phyloP scores from a whole-genome alignment of 2,888 invertebrate genomes.

The Acanthosoma haemorrhoidale region DNA sequence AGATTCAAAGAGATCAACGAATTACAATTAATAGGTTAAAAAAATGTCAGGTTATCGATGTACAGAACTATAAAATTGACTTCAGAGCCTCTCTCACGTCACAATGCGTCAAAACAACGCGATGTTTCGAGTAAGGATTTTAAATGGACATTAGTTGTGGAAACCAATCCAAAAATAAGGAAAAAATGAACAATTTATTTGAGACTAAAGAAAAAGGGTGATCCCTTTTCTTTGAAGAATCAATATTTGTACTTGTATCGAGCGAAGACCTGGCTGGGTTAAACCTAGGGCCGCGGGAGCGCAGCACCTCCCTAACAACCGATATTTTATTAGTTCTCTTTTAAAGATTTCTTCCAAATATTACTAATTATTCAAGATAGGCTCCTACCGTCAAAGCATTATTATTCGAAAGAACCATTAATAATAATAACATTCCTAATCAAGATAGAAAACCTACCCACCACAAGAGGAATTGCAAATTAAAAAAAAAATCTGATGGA shows the following conservation, averaged over 20 bases:
- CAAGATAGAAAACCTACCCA: not conserved
- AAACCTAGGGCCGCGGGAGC: not conserved
- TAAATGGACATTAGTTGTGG: too few species aligned
- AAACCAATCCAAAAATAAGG: too few species aligned
- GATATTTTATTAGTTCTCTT: not conserved
- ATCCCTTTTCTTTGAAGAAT: constrained; percentile 21
- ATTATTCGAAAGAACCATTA: too few species aligned
- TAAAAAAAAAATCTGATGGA: not conserved
- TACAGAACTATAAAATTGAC: too few species aligned
- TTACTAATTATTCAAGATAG: not conserved
- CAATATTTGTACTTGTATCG: constrained; percentile 28
- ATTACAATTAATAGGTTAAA: not conserved
- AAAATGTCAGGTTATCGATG: not conserved
- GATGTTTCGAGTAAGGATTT: too few species aligned
- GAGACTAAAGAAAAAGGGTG: not conserved
- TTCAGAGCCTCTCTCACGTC: too few species aligned
- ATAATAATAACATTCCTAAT: not conserved
- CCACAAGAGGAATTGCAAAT: not conserved
- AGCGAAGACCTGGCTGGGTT: constrained; percentile 8
- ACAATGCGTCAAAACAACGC: too few species aligned
- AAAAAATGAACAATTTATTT: not conserved
- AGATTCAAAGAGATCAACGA: not conserved
- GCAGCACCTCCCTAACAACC: constrained; percentile 13
- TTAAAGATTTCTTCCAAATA: not conserved
- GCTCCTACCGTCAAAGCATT: too few species aligned